phyloP scores from a whole-genome alignment of 1,140 invertebrate species.

The Monomorium pharaonis region DNA sequence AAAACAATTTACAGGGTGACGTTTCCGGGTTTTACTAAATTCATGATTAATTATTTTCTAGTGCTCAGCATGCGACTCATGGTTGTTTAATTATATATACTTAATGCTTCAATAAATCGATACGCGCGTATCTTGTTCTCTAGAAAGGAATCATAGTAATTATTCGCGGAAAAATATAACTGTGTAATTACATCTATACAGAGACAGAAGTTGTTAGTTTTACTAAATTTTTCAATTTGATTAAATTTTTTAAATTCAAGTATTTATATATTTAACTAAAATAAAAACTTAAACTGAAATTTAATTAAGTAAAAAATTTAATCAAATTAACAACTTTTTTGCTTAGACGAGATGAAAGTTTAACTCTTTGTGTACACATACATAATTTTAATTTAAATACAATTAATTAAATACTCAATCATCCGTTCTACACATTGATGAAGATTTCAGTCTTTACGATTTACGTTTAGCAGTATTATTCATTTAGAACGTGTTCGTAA shows the following conservation, averaged over 20 bases:
- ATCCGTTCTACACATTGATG: not conserved
- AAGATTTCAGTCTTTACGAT: not conserved
- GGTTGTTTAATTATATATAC: slow-evolving; percentile 4
- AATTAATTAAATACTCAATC: slow-evolving; percentile 26
- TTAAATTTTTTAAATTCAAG: too few relatives aligned
- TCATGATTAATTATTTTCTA: slow-evolving; percentile 9
- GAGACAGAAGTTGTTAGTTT: too few relatives aligned
- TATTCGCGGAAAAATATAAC: not conserved
- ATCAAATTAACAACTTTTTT: too few relatives aligned
- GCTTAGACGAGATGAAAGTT: not conserved
- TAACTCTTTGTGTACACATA: not conserved
- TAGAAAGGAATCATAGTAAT: not conserved
- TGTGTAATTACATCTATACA: not conserved
- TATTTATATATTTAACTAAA: too few relatives aligned
- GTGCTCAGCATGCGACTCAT: not conserved
- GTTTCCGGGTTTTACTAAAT: slow-evolving; percentile 22
- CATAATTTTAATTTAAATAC: not conserved
- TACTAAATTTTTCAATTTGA: too few relatives aligned
- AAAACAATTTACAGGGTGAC: not conserved
- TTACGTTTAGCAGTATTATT: slow-evolving; percentile 6
- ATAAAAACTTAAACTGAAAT: too few relatives aligned
- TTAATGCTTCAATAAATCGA: not conserved
- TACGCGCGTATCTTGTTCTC: not conserved
- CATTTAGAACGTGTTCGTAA: not conserved
- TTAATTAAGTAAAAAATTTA: too few relatives aligned